These are phyloP conservation scores for Leistus spinibarbis DNA, from an alignment of 2,888 invertebrate species.

Conservation along the genomic window DNA sequence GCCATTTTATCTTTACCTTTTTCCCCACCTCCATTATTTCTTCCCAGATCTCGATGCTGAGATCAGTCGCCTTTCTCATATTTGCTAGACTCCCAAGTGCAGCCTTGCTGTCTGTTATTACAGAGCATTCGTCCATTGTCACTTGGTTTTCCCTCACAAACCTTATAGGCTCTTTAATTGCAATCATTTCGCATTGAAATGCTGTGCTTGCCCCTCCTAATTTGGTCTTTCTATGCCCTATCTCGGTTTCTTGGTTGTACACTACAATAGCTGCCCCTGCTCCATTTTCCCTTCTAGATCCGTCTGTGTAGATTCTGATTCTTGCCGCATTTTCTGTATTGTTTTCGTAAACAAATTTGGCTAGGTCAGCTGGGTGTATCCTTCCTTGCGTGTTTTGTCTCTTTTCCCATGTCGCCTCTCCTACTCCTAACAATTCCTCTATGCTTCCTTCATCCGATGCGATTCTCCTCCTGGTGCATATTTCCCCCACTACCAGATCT, in stretches of 20 bases:
- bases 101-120: not conserved
- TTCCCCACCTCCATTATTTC: not conserved
- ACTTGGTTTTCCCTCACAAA: not conserved
- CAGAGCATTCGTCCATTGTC: not conserved
- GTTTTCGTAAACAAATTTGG: no score
- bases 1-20: not conserved
- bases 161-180: not conserved
- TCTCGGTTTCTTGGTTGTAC: not conserved
- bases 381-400: no score
- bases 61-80: not conserved
- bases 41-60: not conserved
- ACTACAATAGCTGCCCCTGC: constrained; percentile 18
- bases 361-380: no score
- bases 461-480: no score
- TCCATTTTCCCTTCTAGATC: not conserved
- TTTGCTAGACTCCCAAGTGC: not conserved
- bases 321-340: no score
- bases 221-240: not conserved
- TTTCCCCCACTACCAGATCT: no score
- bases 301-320: constrained; percentile 11
- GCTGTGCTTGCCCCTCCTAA: constrained; percentile 11
- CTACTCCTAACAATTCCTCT: no score
- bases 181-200: constrained; percentile 21
- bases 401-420: no score
- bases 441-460: no score